phyloP scores from a whole-genome alignment of 1,140 invertebrate genomes.

The Drosophila rufa region DNA sequence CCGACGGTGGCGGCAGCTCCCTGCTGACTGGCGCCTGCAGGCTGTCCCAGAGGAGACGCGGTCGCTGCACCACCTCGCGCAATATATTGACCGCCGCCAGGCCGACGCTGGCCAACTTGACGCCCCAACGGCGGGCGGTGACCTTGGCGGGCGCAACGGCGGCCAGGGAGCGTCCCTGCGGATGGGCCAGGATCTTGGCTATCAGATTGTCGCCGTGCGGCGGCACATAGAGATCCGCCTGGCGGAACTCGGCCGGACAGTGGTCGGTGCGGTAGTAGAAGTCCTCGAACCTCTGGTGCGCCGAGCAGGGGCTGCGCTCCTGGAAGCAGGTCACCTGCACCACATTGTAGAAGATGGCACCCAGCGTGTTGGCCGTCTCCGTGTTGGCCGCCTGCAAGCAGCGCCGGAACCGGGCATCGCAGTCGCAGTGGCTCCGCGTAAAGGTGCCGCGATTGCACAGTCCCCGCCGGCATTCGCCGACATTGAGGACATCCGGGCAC shows the following conservation, averaged over 20 bases:
- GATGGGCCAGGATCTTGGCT: constrained; percentile 70
- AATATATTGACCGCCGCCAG: constrained; percentile 80
- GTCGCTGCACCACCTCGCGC: constrained; percentile 76
- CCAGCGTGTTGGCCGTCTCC: constrained; percentile 89
- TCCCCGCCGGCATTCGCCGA: constrained; percentile 88
- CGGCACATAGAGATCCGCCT: constrained; percentile 81
- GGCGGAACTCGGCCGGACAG: constrained; percentile 73
- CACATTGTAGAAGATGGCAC: constrained; percentile 90
- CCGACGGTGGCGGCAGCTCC: constrained; percentile 57
- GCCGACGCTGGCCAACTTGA: constrained; percentile 79
- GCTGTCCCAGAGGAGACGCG: constrained; percentile 70
- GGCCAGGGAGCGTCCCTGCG: constrained; percentile 63
- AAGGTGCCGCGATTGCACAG: constrained; percentile 90
- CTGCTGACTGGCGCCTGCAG: constrained; percentile 64
- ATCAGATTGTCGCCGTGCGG: constrained; percentile 78
- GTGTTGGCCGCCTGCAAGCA: constrained; percentile 89
- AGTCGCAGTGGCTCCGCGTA: constrained; percentile 90
- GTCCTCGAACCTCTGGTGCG: constrained; percentile 87
- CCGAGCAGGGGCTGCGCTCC: constrained; percentile 88
- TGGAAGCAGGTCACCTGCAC: constrained; percentile 89
- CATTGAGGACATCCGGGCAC: constrained; percentile 88
- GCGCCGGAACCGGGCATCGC: constrained; percentile 88
- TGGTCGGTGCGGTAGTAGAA: constrained; percentile 67
- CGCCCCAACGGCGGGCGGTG: constrained; percentile 69
- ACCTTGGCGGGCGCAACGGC: constrained; percentile 53